Conservation (phyloP, 2,888 invertebrate species). For the Lepidochrysops patricia region DNA sequence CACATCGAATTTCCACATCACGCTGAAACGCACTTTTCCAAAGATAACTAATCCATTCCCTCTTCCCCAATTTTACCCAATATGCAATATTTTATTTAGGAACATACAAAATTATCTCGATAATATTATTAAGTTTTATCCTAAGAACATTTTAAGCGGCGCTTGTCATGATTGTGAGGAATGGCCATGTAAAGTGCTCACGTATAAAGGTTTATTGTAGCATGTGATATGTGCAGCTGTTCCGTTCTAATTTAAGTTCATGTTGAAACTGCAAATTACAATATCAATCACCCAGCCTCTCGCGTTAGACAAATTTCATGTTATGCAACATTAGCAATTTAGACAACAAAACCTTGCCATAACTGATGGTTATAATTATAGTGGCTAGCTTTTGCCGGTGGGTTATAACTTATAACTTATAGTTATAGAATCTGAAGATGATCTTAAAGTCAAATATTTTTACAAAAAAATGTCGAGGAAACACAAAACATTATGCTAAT, state of each 20-base stretch:
- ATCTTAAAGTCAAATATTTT: no score
- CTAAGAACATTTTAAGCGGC: neutral
- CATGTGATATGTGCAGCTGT: neutral
- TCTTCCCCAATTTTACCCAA: no score
- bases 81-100: no score
- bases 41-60: no score
- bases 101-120: no score
- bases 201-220: neutral
- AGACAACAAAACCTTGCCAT: neutral
- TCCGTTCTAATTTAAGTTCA: neutral
- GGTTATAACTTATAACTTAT: no score
- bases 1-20: no score
- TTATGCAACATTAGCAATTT: neutral
- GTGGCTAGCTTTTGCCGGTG: no score
- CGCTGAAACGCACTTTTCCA: no score
- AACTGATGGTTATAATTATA: neutral
- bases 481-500: neutral
- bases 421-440: no score
- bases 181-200: neutral
- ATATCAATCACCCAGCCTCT: neutral
- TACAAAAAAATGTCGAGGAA: no score
- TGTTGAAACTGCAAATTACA: conserved; percentile 5
- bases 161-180: neutral
- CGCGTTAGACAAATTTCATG: conserved; percentile 1
- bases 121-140: no score